phyloP scores from a whole-genome alignment of 2,797 vertebrate genomes.

The Falco columbarius region DNA sequence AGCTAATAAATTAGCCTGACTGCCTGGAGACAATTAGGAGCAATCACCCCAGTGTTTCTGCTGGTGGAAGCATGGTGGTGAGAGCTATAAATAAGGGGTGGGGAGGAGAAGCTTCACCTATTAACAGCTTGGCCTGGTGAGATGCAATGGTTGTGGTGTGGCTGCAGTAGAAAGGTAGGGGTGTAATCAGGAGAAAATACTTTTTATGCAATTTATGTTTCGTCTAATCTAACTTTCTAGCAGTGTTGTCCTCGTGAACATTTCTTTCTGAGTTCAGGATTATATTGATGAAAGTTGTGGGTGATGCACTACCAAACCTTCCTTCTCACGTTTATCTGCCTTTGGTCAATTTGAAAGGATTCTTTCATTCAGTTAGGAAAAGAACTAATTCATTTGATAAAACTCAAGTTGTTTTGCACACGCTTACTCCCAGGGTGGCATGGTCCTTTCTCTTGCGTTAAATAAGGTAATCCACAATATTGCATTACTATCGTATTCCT shows the following conservation, averaged over 20 bases:
- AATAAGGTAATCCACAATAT: not conserved
- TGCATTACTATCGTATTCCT: not conserved
- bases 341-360: not conserved
- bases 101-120: not conserved
- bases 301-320: not conserved
- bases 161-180: not conserved
- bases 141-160: not conserved
- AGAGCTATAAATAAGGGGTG: not conserved
- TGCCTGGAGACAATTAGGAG: not conserved
- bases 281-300: not conserved
- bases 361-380: not conserved
- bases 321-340: accelerated
- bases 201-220: not conserved
- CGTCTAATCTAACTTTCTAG: not conserved
- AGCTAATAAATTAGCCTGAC: not conserved
- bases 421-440: not conserved
- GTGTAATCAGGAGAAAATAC: not conserved
- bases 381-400: not conserved
- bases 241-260: not conserved
- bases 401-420: not conserved
- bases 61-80: not conserved
- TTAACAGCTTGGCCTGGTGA: not conserved
- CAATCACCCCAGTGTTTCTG: not conserved
- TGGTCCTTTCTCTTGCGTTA: not conserved
- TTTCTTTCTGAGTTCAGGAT: not conserved